phyloP scores from a whole-genome alignment of 2,797 vertebrate genomes.

The Rhinophrynus dorsalis region DNA sequence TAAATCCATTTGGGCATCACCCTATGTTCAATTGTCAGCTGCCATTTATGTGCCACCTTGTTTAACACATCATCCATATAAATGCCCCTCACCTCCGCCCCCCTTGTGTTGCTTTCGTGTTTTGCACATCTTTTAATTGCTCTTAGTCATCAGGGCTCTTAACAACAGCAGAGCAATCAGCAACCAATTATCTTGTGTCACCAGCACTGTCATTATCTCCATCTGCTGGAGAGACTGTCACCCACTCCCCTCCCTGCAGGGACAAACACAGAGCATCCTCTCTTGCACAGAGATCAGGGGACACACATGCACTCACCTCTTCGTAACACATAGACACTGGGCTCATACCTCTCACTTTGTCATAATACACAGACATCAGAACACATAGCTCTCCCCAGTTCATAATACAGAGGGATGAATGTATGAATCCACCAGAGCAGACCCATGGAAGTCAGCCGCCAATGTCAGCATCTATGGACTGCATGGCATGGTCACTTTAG shows the following conservation, averaged over 20 bases:
- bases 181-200: constrained; percentile 48
- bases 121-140: constrained; percentile 52
- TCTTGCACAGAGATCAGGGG: neutral
- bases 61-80: constrained; percentile 22
- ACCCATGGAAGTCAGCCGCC: too few species aligned
- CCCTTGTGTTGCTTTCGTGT: constrained; percentile 74
- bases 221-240: constrained; percentile 30
- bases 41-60: constrained; percentile 2
- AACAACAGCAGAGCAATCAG: constrained; percentile 44
- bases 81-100: constrained; percentile 32
- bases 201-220: constrained; percentile 48
- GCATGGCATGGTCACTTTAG: too few species aligned
- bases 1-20: constrained; percentile 1
- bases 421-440: too few species aligned
- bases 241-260: constrained; percentile 17
- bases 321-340: neutral
- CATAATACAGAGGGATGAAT: too few species aligned
- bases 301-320: neutral
- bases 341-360: too few species aligned
- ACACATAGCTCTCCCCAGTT: too few species aligned
- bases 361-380: too few species aligned
- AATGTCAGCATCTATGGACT: too few species aligned
- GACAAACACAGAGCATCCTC: constrained; percentile 11
- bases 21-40: constrained; percentile 7
- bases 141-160: constrained; percentile 47